phyloP scores from a whole-genome alignment of 2,113 vertebrate genomes.

The Grus americana region DNA sequence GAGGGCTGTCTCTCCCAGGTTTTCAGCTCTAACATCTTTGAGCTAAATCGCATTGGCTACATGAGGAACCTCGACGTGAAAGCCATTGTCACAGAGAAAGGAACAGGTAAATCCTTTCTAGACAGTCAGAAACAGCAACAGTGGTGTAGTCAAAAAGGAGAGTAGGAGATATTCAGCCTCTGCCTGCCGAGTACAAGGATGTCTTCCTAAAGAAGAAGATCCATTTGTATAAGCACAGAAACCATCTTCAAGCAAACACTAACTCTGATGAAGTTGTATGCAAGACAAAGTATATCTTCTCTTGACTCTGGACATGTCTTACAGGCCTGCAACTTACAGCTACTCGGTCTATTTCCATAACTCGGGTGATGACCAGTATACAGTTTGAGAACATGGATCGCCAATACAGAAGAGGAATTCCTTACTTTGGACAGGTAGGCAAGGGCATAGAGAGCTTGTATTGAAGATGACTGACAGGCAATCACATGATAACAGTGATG shows the following conservation, averaged over 20 bases:
- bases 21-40: slow-evolving; percentile 47
- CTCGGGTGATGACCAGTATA: slow-evolving; percentile 22
- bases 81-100: slow-evolving; percentile 50
- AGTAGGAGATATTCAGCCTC: not conserved
- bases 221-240: not conserved
- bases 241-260: not conserved
- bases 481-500: not conserved
- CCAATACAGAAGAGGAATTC: slow-evolving; percentile 65
- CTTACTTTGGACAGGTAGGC: slow-evolving; percentile 65
- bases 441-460: not conserved
- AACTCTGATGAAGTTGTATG: not conserved
- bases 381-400: slow-evolving; percentile 54
- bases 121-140: not conserved
- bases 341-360: slow-evolving; percentile 3
- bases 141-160: not conserved
- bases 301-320: not conserved
- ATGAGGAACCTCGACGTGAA: slow-evolving; percentile 25
- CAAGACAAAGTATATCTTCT: not conserved
- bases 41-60: slow-evolving; percentile 62
- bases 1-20: slow-evolving; percentile 55
- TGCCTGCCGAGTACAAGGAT: not conserved
- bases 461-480: not conserved
- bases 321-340: slow-evolving; percentile 44
- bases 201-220: not conserved
- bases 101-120: slow-evolving; percentile 61